These are phyloP conservation scores for Globodera ellingtonae DNA, from an alignment of 1,140 invertebrate genomes.

Conservation along the genomic window DNA sequence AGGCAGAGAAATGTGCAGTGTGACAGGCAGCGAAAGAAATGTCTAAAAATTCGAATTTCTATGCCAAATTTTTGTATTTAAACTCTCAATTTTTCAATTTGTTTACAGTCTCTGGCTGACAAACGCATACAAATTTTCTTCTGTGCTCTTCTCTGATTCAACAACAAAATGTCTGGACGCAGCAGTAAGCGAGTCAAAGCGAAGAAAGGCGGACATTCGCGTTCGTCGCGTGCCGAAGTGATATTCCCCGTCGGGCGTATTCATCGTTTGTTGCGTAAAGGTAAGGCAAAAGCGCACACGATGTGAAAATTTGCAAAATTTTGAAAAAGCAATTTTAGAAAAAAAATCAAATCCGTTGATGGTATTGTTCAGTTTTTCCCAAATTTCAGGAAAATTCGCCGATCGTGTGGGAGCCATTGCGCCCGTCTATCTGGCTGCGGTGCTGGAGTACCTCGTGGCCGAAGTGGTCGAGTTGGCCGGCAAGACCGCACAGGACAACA, in stretches of 20 bases:
- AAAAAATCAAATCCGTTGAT: too few relatives aligned
- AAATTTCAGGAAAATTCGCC: slow-evolving; percentile 71
- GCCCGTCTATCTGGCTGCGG: slow-evolving; percentile 75
- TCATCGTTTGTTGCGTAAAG: slow-evolving; percentile 74
- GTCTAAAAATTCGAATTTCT: too few relatives aligned
- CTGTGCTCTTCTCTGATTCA: too few relatives aligned
- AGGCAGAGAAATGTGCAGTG: too few relatives aligned
- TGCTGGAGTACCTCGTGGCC: slow-evolving; percentile 71
- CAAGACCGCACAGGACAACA: slow-evolving; percentile 70
- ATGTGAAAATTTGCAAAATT: slow-evolving; percentile 71
- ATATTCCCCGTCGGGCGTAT: slow-evolving; percentile 77
- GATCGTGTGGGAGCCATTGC: slow-evolving; percentile 75
- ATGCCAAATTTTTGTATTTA: too few relatives aligned
- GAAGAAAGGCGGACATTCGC: slow-evolving; percentile 68
- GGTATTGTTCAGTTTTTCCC: slow-evolving; percentile 20
- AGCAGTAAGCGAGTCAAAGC: slow-evolving; percentile 56
- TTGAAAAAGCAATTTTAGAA: slow-evolving; percentile 64
- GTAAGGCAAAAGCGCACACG: slow-evolving; percentile 67
- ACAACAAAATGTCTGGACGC: slow-evolving; percentile 49
- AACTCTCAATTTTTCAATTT: too few relatives aligned
- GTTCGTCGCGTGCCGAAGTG: slow-evolving; percentile 73
- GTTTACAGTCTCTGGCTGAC: too few relatives aligned
- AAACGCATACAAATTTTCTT: too few relatives aligned
- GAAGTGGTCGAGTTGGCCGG: slow-evolving; percentile 76
- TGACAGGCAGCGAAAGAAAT: too few relatives aligned